These are phyloP conservation scores for Aldrovandia affinis DNA, from an alignment of 2,797 vertebrate genomes.

Conservation along the genomic window DNA sequence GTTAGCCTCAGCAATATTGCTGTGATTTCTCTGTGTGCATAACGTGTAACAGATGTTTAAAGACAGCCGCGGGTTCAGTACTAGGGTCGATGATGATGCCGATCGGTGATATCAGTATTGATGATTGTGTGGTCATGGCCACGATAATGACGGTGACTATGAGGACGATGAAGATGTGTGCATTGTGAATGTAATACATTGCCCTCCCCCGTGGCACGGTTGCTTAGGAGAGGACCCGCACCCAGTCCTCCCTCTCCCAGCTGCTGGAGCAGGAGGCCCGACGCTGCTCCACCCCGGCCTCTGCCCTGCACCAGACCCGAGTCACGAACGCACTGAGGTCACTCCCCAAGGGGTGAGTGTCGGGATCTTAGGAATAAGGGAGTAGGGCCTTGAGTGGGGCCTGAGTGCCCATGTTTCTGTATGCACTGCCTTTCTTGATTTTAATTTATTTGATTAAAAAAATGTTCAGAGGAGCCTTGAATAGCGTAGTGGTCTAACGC, in stretches of 20 bases:
- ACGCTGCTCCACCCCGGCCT: not conserved
- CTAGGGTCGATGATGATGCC: too few species aligned
- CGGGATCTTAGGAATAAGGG: too few species aligned
- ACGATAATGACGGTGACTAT: not conserved
- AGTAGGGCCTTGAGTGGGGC: not conserved
- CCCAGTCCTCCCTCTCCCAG: constrained; percentile 47
- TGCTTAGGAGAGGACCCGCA: constrained; percentile 36
- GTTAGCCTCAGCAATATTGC: too few species aligned
- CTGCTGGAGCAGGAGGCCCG: constrained; percentile 28
- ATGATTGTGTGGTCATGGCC: too few species aligned
- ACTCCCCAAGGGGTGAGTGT: constrained; percentile 56
- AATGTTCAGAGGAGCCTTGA: too few species aligned
- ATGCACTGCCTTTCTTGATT: not conserved
- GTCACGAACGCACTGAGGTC: constrained; percentile 44
- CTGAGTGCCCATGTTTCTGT: not conserved
- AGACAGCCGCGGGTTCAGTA: too few species aligned
- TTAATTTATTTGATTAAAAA: too few species aligned
- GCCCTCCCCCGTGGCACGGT: not conserved
- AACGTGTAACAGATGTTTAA: too few species aligned
- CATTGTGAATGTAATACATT: not conserved
- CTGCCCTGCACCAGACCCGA: constrained; percentile 45
- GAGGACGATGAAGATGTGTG: not conserved
- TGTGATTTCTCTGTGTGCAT: too few species aligned
- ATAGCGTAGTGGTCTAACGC: too few species aligned
- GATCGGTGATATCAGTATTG: too few species aligned